Evolutionary conservation across 1,140 invertebrate species (phyloP).

Genomic region (Amyelois transitella): DNA sequence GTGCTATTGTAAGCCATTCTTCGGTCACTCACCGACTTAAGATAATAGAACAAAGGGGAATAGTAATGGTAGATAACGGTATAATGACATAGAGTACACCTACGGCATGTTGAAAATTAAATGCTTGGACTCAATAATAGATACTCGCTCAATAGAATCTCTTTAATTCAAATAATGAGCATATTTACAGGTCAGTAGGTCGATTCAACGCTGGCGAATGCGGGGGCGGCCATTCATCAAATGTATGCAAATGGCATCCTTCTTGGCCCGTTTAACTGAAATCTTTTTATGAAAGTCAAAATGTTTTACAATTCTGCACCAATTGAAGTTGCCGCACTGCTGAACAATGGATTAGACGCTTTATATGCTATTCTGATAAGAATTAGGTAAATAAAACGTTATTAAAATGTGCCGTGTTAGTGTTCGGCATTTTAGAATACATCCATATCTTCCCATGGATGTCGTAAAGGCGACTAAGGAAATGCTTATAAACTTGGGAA

Average conservation of each 20-base stretch:
- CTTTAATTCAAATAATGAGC: not conserved
- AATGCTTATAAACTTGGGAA: too few species aligned
- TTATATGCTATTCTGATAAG: too few species aligned
- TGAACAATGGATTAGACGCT: too few species aligned
- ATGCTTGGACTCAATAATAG: not conserved
- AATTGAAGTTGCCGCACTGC: too few species aligned
- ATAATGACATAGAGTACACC: too few species aligned
- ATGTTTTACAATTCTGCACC: too few species aligned
- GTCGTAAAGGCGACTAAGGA: too few species aligned
- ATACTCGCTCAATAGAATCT: not conserved
- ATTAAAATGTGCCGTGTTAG: too few species aligned
- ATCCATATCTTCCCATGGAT: too few species aligned
- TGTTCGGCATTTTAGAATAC: too few species aligned
- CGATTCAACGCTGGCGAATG: not conserved
- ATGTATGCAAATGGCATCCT: not conserved
- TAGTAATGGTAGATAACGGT: not conserved
- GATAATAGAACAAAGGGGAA: not conserved
- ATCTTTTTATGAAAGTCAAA: not conserved
- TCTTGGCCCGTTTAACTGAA: constrained; percentile 3
- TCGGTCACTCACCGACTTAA: not conserved
- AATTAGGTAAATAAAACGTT: too few species aligned
- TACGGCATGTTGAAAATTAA: too few species aligned
- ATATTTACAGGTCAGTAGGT: constrained; percentile 14
- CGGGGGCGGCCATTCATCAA: constrained; percentile 14
- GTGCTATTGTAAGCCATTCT: not conserved